Base-by-base conservation (phyloP, 2,888 invertebrate species). In the Agonum fuliginosum region DNA sequence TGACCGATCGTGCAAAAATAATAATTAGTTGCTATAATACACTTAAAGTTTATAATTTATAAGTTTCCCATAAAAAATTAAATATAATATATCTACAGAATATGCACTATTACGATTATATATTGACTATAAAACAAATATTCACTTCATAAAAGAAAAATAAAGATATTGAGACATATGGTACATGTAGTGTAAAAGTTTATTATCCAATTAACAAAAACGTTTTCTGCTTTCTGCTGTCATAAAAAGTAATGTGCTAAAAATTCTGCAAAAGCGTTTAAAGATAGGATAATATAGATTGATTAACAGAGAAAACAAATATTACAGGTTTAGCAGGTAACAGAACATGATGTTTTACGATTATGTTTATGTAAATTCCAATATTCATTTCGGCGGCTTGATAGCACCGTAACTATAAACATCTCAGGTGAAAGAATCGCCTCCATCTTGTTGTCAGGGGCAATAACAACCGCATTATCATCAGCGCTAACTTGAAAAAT, bases 401-500 rank as follows among this genome's bases (percentile, higher is more conserved):
- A n/a, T 24, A 22, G 8, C 20, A 24, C 20, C n/a, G 5, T 54
- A 54, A 24, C 54, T 10, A 1, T 6, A 27, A 20, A n/a, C 54
- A 24, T 22, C 24, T 24, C 54, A 54, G 54, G 54, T 54, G 54
- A 37, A 37, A 37, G 12, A n/a, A 37, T 37, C n/a, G 37, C 37
- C 12, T n/a, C 54, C 54, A 24, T 54, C 54, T 48, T 17, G 54
- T 30, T 62, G 58, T 48, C 48, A 20, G 48, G 17, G 14, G 58
- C 58, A 62, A 62, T 62, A 62, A 62, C 58, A 69, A 69, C 43
- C 69, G 46, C 27, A 46, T 43, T 43, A 46, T 14, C 69, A 69
- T 34, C 65, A 48, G 17, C 71, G 71, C 46, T 17, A 71, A 71
- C 30, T 30, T 19, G 48, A 71, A 48, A 48, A 71, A 71, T 71